Conservation (phyloP, 2,888 invertebrate species). For the Plagodis pulveraria region DNA sequence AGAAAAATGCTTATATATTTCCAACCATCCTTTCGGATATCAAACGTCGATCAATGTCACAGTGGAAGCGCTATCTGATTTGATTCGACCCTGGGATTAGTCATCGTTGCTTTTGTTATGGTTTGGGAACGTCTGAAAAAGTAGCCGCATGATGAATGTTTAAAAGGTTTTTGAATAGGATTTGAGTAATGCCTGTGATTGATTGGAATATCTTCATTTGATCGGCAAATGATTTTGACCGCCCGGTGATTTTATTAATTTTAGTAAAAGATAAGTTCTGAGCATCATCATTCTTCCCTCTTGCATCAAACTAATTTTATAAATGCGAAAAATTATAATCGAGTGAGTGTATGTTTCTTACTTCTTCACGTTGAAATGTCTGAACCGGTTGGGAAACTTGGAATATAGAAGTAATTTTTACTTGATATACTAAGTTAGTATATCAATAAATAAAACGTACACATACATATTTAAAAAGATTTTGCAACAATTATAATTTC, state of each 20-base stretch:
- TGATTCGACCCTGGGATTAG: constrained; percentile 67
- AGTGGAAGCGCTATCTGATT: constrained; percentile 62
- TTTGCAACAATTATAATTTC: too few relatives aligned
- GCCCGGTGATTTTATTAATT: constrained; percentile 33
- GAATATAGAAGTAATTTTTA: too few relatives aligned
- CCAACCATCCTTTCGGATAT: constrained; percentile 64
- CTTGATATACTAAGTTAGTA: too few relatives aligned
- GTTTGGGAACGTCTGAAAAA: constrained; percentile 48
- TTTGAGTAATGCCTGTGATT: constrained; percentile 36
- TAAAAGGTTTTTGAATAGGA: constrained; percentile 32
- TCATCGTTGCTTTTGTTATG: constrained; percentile 67
- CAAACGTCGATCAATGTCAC: constrained; percentile 80
- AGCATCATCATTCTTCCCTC: too few relatives aligned
- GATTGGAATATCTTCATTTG: constrained; percentile 34
- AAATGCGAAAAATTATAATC: too few relatives aligned
- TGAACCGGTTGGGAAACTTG: too few relatives aligned
- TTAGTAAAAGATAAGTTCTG: constrained; percentile 8
- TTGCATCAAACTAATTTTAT: too few relatives aligned
- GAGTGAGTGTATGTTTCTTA: too few relatives aligned
- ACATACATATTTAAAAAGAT: too few relatives aligned
- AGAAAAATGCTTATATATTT: constrained; percentile 52
- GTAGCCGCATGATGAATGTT: constrained; percentile 43
- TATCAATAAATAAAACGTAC: too few relatives aligned
- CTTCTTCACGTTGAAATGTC: too few relatives aligned
- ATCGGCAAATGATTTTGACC: constrained; percentile 25